Evolutionary conservation across 2,888 invertebrate species (phyloP), one percentile per base, ranked within the genome.

Genomic region (Lagria hirta): DNA sequence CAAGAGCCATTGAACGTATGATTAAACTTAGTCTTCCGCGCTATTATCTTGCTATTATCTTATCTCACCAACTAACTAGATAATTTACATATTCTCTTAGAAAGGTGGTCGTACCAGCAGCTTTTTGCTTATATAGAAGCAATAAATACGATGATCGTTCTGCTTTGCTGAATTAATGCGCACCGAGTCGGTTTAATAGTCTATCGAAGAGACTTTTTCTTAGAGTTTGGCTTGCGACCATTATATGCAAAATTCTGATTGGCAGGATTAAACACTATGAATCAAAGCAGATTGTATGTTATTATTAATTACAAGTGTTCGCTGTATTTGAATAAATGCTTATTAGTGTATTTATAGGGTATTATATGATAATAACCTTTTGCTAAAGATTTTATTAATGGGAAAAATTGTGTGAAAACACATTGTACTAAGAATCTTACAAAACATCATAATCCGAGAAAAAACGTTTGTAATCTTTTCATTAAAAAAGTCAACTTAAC

Each of bases 31-130:
- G 38, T 46, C 46, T 49, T 49, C 49, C 49, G 49, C 49, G 27
- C 49, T 49, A 49, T 49, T 46, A 49, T 49, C 49, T 49, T 49
- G 27, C 49, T 49, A 49, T 49, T 46, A 49, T 49, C 49, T 49
- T 49, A 46, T 46, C 46, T 43, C 42, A 21, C 22, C 35, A 32
- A 21, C 46, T 46, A 49, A 46, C 49, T 46, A 46, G 46, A 46
- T 46, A 49, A 49, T 49, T 49, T 49, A 46, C 49, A 49, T 49
- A 49, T 49, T 49, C 49, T 35, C 33, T 38, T 49, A 49, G 49
- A 49, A 49, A 49, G 49, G 49, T 40, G 41, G 41, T 37, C 28
- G 18, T 20, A 37, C 27, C 37, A 17, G 37, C 27, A 28, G 37
- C 37, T 26, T 38, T 38, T 38, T 36, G 36, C 36, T 6, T 22